Base-by-base conservation (phyloP, 2,797 vertebrate species). In the Acrossocheilus fasciatus region DNA sequence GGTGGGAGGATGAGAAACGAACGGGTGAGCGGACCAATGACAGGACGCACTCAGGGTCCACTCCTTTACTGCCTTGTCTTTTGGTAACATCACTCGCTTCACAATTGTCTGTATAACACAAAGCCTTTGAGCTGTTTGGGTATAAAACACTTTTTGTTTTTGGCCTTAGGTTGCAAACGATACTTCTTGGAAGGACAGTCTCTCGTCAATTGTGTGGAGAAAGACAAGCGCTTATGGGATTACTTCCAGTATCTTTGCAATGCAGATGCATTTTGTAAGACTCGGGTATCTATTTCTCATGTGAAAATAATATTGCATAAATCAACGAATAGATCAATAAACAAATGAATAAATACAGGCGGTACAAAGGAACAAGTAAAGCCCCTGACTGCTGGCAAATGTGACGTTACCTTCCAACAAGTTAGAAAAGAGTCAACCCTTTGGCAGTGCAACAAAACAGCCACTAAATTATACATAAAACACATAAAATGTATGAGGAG, bases 381-480 rank as follows among this genome's bases (percentile, higher is more conserved):
- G 83, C 50, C 86, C 92, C 91, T 95, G 93, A 92, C 90, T 93
- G 91, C 86, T 91, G 90, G 91, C 90, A 93, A 93, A 93, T 93
- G 98, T 99, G 98, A 99, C 98, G 98, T 99, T 99, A 99, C 98
- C 98, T 94, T 96, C 98, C 98, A 99, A 98, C 96, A 97, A 99
- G 98, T 98, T 97, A 99, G 99, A 99, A 99, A 99, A 99, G 98
- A 99, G 98, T 99, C 96, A 98, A 98, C 97, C 98, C 97, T 96
- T 96, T 94, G 94, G 94, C 91, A 93, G 84, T 93, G 92, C 91
- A 93, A 90, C 86, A 93, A 69, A 85, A 78, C 84, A 81, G 86
- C 73, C 84, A 86, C 73, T 62, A 52, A n/a, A 86, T 81, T 76
- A 47, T 79, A 82, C 68, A 79, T 26, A 75, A 75, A 66, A 75